Evolutionary conservation across 1,140 invertebrate species (phyloP), one percentile per base, ranked within the genome.

Genomic region (Leptestheria dahalacensis): DNA sequence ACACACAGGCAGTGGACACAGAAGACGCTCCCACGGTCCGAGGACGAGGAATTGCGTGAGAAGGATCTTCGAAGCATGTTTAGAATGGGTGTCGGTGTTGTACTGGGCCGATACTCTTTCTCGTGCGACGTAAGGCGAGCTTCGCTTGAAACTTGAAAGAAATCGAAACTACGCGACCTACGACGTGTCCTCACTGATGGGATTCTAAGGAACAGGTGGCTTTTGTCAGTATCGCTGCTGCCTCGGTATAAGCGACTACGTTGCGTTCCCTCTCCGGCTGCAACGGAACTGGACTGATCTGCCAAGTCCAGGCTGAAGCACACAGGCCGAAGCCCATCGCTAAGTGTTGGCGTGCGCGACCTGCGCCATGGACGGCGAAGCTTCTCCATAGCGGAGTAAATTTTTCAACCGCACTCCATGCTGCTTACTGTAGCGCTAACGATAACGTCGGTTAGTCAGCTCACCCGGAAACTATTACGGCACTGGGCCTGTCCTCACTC

Each of bases 1-100:
- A 83, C 66, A 65, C 80, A 79, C 2, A 57, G 48, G 12, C 61
- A 62, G 46, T 62, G 61, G 15, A 62, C 54, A 29, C 61, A 62
- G 9, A 50, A n/a, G 11, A 48, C n/a, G 12, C 61, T 62, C 12
- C 61, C 61, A 41, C 55, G 28, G 41, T 62, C 61, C 11, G 61
- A 62, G 3, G 61, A 49, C n/a, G 61, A 62, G 10, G 48, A 57
- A 21, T 62, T 28, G 6, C 61, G 61, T 2, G 61, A 62, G 18
- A 62, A 62, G 0, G 61, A 62, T 10, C 54, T 46, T 18, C 54
- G 29, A 25, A 62, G 51, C 61, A 57, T 57, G 9, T 55, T 55
- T 12, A 62, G 29, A 12, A 62, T 47, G 11, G 55, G 61, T 21
- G 21, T 48, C 29, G 60, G 12, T 11, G 26, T 26, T 23, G 54